Evolutionary conservation across 2,113 vertebrate genomes (phyloP).

Genomic region (Nothocercus nigrocapillus): DNA sequence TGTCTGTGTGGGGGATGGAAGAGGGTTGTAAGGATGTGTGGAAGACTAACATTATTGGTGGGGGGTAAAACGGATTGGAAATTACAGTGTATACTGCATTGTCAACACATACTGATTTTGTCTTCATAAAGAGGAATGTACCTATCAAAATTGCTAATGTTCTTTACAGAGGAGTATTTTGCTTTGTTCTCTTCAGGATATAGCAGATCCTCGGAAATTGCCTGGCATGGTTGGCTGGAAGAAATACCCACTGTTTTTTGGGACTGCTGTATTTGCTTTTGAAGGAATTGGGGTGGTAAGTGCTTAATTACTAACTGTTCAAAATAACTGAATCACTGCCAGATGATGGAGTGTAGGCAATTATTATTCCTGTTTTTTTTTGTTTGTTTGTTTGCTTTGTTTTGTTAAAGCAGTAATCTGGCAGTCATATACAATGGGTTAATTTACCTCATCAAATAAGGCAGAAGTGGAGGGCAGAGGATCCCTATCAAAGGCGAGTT

Average conservation of each 20-base stretch:
- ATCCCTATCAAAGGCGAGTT: not conserved
- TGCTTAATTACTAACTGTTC: not conserved
- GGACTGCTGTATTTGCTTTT: constrained; percentile 89
- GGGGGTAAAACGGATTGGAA: not conserved
- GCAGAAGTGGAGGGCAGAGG: not conserved
- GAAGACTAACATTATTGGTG: not conserved
- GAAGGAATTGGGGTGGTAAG: constrained; percentile 91
- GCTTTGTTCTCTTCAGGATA: constrained; percentile 71
- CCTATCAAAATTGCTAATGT: not conserved
- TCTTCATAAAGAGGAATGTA: not conserved
- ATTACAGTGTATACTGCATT: not conserved
- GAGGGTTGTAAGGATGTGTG: not conserved
- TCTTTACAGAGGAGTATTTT: not conserved
- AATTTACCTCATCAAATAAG: not conserved
- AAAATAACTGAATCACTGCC: not conserved
- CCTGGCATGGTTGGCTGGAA: constrained; percentile 81
- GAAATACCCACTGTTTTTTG: constrained; percentile 88
- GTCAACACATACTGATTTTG: not conserved
- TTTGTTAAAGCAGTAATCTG: not conserved
- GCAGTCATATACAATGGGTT: not conserved
- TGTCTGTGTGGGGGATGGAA: not conserved
- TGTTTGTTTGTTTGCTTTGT: not conserved
- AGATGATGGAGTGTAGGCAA: not conserved
- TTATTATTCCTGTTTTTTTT: not conserved
- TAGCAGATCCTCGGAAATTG: constrained; percentile 77